Conservation (phyloP, 2,113 vertebrate genomes). For the Chaetura pelagica region DNA sequence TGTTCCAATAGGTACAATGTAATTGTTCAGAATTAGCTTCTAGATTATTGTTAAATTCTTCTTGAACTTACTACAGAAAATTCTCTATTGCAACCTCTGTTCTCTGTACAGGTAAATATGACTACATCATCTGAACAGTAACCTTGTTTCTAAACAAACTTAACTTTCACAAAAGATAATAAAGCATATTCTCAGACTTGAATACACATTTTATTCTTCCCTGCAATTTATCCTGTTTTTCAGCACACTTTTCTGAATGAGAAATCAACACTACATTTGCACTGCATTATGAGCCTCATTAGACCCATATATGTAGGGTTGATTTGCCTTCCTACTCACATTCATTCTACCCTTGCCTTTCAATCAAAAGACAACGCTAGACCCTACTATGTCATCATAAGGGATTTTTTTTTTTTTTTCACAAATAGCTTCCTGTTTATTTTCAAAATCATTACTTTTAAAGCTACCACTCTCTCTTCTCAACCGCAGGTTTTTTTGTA, state of each 20-base stretch:
- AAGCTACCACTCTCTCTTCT: neutral
- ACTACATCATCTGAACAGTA: neutral
- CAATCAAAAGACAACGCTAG: neutral
- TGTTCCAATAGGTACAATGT: neutral
- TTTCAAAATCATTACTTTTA: neutral
- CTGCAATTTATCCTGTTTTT: neutral
- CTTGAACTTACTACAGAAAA: neutral
- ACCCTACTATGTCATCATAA: neutral
- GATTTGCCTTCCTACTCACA: neutral
- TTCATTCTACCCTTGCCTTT: neutral
- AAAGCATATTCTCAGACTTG: neutral
- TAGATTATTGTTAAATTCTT: neutral
- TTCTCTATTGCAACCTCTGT: neutral
- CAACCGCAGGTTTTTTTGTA: too few relatives aligned
- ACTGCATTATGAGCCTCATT: neutral
- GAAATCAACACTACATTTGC: neutral
- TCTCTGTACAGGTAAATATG: neutral
- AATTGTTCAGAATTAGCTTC: neutral
- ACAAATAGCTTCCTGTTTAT: neutral
- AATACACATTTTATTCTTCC: neutral
- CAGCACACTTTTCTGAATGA: neutral
- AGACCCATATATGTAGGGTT: neutral
- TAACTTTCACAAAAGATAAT: neutral
- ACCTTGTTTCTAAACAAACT: neutral
- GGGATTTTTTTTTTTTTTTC: neutral